Evolutionary conservation across 2,888 invertebrate genomes (phyloP), one percentile per base, ranked within the genome.

Genomic region (Apodemia zela): DNA sequence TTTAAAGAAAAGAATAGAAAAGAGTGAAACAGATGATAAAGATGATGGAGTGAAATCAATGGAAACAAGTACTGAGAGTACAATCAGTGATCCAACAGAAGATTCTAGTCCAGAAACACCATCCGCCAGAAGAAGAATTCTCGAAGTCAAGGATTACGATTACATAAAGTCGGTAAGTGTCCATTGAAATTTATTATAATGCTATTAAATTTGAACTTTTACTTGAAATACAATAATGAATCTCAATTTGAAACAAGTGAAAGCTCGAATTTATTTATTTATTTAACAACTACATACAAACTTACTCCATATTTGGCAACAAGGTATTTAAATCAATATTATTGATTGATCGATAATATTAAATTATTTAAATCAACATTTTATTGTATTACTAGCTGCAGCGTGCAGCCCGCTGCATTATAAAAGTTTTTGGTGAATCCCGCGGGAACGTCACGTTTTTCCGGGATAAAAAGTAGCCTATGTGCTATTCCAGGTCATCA

Each of bases 11-110:
- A 83, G 90, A 38, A 85, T 83, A 0, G 92, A 91, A 63, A 89
- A 86, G 63, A 78, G 75, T 42, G 87, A 85, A n/a, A 73, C 72
- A 17, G 82, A 82, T 2, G 80, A 80, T 17, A 76, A 80, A 66
- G 78, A 77, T 3, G 72, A 90, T 62, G 87, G 80, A 49, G 74
- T 78, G 0, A 89, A 85, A 59, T 86, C 87, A 1, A 91, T 91
- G 91, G 91, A 91, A 60, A 89, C 88, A 0, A 90, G 89, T 67
- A 88, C 90, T 2, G 91, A 91, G 61, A 89, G 89, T 65, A 89
- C 89, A 0, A 74, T 88, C 8, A 90, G 91, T 70, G 90, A 88
- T 63, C 76, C 79, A 0, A 85, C 85, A 11, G 89, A 88, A 67
- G 89, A 90, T 60, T 76, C 81, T 0, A 89, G 86, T 68, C 88